Evolutionary conservation across 2,888 invertebrate genomes (phyloP).

Genomic region (Drosophila fulvimacula): DNA sequence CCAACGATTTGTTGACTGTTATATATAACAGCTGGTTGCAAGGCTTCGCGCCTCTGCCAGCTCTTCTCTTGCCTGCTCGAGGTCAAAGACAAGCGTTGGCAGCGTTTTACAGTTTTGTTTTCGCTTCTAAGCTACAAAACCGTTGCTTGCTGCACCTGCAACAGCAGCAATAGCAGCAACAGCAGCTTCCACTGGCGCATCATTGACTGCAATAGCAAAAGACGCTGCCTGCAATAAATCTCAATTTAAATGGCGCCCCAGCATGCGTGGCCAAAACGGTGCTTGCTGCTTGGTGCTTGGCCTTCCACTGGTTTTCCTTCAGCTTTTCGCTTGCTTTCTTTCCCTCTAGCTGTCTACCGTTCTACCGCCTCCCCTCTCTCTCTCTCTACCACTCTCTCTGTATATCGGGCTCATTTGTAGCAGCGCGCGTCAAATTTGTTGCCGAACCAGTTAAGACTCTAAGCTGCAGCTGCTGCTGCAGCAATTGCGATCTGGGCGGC

Average conservation of each 20-base stretch:
- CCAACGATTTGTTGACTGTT: conserved; percentile 68
- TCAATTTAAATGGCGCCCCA: conserved; percentile 84
- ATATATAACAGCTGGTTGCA: conserved; percentile 55
- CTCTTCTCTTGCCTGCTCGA: conserved; percentile 11
- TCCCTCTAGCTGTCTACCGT: conserved; percentile 17
- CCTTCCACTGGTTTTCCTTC: conserved; percentile 73
- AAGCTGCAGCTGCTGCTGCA: conserved; percentile 44
- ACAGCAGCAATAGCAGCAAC: conserved; percentile 49
- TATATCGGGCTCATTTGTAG: conserved; percentile 66
- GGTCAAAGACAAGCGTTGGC: conserved; percentile 55
- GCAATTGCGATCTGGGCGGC: conserved; percentile 56
- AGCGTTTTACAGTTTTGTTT: conserved; percentile 75
- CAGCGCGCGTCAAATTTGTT: conserved; percentile 77
- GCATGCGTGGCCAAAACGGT: conserved; percentile 80
- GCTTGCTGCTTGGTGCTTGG: conserved; percentile 45
- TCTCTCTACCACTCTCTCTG: conserved; percentile 25
- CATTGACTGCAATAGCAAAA: conserved; percentile 57
- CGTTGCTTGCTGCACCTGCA: conserved; percentile 46
- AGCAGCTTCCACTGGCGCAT: conserved; percentile 48
- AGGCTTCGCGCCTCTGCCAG: background rate
- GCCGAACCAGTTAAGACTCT: conserved; percentile 71
- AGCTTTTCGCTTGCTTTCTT: conserved; percentile 46
- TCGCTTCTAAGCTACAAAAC: conserved; percentile 48
- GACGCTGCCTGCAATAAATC: conserved; percentile 80
- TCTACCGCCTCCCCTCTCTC: conserved; percentile 25